Evolutionary conservation across 2,797 vertebrate genomes (phyloP).

Genomic region (Malacoctenus gilli): DNA sequence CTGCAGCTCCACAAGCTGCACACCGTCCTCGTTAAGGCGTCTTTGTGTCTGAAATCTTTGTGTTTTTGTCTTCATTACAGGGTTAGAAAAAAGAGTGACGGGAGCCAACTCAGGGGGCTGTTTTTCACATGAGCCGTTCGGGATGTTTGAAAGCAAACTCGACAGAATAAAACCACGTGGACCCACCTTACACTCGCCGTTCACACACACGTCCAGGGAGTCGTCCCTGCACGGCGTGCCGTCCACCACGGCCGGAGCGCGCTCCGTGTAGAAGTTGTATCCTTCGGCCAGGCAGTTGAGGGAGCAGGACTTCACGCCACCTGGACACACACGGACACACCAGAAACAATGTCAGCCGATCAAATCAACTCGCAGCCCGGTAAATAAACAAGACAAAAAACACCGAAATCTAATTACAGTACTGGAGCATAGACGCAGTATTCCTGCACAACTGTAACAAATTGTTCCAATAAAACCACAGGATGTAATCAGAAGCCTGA

Average conservation of each 20-base stretch:
- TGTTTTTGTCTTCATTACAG: too few species aligned
- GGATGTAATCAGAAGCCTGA: too few species aligned
- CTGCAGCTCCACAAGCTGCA: slow-evolving; percentile 17
- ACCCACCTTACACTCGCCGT: slow-evolving; percentile 96
- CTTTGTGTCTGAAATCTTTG: slow-evolving; percentile 4
- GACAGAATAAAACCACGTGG: not conserved
- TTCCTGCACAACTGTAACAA: too few species aligned
- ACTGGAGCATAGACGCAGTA: too few species aligned
- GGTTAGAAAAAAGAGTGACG: too few species aligned
- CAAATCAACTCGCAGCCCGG: not conserved
- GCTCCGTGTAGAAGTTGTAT: slow-evolving; percentile 98
- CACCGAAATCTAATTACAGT: not conserved
- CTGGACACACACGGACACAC: slow-evolving; percentile 64
- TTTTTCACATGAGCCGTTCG: too few species aligned
- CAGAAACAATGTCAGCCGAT: not conserved
- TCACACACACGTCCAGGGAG: slow-evolving; percentile 94
- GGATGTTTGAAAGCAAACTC: not conserved
- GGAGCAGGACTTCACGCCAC: slow-evolving; percentile 95
- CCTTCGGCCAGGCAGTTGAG: slow-evolving; percentile 96
- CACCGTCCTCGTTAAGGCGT: not conserved
- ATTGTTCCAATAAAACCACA: too few species aligned
- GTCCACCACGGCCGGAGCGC: slow-evolving; percentile 93
- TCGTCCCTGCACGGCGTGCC: slow-evolving; percentile 92
- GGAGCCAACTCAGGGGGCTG: too few species aligned
- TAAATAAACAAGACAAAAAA: not conserved